A percentile compares a stretch with the other conserved stretches of the same genome.
Evolutionary conservation across 2,113 vertebrate genomes (phyloP).

Genomic region (Paralichthys olivaceus): DNA sequence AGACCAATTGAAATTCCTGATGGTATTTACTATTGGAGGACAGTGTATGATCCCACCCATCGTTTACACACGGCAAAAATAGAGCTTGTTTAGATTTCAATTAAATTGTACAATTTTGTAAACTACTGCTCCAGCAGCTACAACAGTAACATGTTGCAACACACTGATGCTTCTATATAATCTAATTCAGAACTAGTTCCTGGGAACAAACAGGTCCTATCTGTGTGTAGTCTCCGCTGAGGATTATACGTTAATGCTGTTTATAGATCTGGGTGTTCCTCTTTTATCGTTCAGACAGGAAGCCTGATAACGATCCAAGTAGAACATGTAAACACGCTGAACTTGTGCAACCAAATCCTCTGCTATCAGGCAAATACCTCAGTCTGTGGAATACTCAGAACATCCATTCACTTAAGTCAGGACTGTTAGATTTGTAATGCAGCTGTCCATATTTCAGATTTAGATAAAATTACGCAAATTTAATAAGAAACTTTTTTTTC

Average conservation of each 20-base stretch:
- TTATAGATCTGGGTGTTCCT: constrained; percentile 51
- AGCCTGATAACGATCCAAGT: constrained; percentile 51
- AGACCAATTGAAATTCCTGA: constrained; percentile 69
- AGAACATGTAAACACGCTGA: constrained; percentile 31
- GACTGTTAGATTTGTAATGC: neutral
- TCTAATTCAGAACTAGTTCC: neutral
- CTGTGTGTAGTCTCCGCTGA: neutral
- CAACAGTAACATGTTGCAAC: neutral
- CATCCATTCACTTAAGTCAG: neutral
- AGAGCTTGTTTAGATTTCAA: neutral
- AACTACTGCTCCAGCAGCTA: too few species aligned
- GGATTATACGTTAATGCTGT: neutral
- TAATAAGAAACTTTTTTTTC: neutral
- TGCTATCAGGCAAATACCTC: constrained; percentile 6
- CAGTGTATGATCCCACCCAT: constrained; percentile 66
- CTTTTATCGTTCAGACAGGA: constrained; percentile 63
- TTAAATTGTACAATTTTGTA: neutral
- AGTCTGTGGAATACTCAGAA: neutral
- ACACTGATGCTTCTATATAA: neutral
- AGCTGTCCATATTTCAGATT: neutral
- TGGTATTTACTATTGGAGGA: constrained; percentile 28
- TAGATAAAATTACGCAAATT: neutral
- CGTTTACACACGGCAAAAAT: neutral
- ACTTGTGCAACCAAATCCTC: neutral
- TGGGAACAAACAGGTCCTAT: constrained; percentile 10